Conservation (phyloP, 2,113 vertebrate genomes). For the Psettodes erumei region DNA sequence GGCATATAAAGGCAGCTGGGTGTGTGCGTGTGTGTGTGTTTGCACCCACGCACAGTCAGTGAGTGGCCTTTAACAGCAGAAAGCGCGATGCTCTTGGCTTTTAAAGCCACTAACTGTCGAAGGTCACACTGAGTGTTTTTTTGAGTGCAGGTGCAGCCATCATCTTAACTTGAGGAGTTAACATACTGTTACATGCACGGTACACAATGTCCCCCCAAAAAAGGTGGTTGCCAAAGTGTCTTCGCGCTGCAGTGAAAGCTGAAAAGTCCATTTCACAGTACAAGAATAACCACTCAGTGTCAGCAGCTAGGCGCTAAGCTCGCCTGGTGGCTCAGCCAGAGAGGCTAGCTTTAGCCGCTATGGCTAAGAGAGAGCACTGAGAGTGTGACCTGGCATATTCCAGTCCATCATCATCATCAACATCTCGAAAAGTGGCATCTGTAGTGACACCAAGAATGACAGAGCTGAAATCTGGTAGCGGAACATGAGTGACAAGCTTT, state of each 20-base stretch:
- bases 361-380: no score
- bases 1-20: neutral
- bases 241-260: neutral
- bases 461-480: neutral
- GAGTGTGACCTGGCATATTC: neutral
- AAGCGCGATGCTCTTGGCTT: conserved; percentile 29
- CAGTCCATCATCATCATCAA: neutral
- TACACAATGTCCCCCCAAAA: conserved; percentile 9
- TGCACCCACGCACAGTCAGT: neutral
- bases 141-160: conserved; percentile 29
- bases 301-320: neutral
- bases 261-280: neutral
- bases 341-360: neutral
- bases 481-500: neutral
- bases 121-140: conserved; percentile 46
- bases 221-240: conserved; percentile 3
- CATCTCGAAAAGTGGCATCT: neutral
- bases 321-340: neutral
- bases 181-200: neutral
- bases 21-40: neutral
- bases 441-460: neutral
- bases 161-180: neutral
- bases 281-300: neutral
- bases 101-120: conserved; percentile 63
- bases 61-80: conserved; percentile 30